Evolutionary conservation across 2,797 vertebrate species (phyloP), one percentile per base, ranked within the genome.

Genomic region (Xenentodon cancila): DNA sequence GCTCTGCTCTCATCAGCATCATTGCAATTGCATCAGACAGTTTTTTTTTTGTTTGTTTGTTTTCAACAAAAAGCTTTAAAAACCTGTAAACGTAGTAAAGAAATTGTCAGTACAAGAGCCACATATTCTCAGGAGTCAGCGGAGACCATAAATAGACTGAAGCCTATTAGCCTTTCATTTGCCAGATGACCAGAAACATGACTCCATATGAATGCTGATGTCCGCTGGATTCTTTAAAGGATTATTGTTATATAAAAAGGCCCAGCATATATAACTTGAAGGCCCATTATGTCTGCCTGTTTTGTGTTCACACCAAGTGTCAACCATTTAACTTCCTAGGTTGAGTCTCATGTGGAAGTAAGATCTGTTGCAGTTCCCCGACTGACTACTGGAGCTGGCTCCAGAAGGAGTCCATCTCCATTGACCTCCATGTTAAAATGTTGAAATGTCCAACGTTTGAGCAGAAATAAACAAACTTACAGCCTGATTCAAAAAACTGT

Each of bases 121-220:
- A 43, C 2, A 30, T 43, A 49, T 65, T 30, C 46, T 30, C 5
- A 19, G 45, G 61, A 30, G 20, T 54, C 46, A 30, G 30, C 12
- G 20, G 52, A 46, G n/a, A 54, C 22, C 27, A 47, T 47, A 68
- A 60, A 32, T 32, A 53, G 34, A 55, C 43, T 15, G 13, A 25
- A n/a, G 3, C 21, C 18, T 32, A 51, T 65, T 57, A 65, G 37
- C 37, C 16, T 65, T 50, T 21, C 43, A 50, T 57, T 42, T 74
- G 43, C 21, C 15, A 34, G 37, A 37, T 59, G 45, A 55, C 62
- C 46, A 60, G 9, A 51, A 43, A 51, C 25, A 11, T 32, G 27
- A 30, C 42, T 25, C 32, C 18, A 32, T 22, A 43, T 49, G 21
- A 49, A 59, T 27, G 27, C n/a, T 53, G 40, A 46, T 53, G 34